A percentile compares a stretch with the other conserved stretches of the same genome.
phyloP scores from a whole-genome alignment of 2,113 vertebrate genomes.

The Hippocampus guttulatus region DNA sequence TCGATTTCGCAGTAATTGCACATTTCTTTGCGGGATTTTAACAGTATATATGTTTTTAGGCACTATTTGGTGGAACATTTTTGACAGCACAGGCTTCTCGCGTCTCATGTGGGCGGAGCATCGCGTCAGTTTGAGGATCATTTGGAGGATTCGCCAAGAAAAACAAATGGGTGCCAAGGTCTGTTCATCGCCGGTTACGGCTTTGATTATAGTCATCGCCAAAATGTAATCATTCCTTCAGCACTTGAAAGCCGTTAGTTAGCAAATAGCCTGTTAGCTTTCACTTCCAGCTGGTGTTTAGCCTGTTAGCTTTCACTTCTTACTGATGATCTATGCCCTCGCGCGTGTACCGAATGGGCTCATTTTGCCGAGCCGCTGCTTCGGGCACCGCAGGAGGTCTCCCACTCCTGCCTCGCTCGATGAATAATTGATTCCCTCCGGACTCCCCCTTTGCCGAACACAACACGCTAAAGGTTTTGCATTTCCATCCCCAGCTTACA shows the following conservation, averaged over 20 bases:
- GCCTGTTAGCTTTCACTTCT: not conserved
- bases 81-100: too few relatives aligned
- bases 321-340: not conserved
- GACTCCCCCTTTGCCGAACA: slow-evolving; percentile 26
- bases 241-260: not conserved
- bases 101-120: too few relatives aligned
- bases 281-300: not conserved
- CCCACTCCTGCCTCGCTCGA: slow-evolving; percentile 30
- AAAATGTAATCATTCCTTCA: not conserved
- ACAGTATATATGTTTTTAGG: too few relatives aligned
- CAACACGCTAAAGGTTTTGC: slow-evolving; percentile 50
- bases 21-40: too few relatives aligned
- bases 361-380: slow-evolving; percentile 22
- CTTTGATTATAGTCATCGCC: not conserved
- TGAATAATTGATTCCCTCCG: slow-evolving; percentile 66
- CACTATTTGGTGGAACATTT: too few relatives aligned
- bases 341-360: slow-evolving; percentile 9
- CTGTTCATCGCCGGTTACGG: not conserved
- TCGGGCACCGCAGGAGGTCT: slow-evolving; percentile 28
- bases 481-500: slow-evolving; percentile 36
- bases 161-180: not conserved
- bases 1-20: too few relatives aligned
- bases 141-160: not conserved
- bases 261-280: not conserved
- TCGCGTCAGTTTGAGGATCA: not conserved